These are phyloP conservation scores for Ctenopoma kingsleyae DNA, from an alignment of 2,797 vertebrate species.

Conservation along the genomic window DNA sequence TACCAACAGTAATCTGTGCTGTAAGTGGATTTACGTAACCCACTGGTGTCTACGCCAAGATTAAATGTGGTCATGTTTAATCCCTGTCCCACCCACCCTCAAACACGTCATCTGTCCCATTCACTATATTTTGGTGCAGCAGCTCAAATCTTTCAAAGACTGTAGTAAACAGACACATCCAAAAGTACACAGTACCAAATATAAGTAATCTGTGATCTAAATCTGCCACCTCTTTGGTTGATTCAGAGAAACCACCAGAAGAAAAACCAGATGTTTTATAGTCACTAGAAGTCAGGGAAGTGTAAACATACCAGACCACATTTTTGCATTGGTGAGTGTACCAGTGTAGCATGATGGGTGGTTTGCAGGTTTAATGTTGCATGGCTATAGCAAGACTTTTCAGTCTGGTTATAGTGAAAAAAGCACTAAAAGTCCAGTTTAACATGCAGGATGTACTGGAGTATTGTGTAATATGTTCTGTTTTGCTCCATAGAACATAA, in stretches of 20 bases:
- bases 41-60: constrained; percentile 65
- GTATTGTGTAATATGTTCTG: too few species aligned
- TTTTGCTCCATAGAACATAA: not conserved
- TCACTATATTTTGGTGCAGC: constrained; percentile 36
- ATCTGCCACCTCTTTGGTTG: not conserved
- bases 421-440: not conserved
- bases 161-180: not conserved
- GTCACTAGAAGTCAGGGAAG: too few species aligned
- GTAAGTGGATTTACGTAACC: constrained; percentile 76
- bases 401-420: too few species aligned
- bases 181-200: too few species aligned
- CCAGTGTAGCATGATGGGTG: too few species aligned
- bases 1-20: constrained; percentile 69
- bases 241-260: too few species aligned
- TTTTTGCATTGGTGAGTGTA: too few species aligned
- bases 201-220: not conserved
- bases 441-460: not conserved
- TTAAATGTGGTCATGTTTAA: constrained; percentile 71
- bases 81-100: constrained; percentile 43
- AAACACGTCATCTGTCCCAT: constrained; percentile 34
- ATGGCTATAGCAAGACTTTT: too few species aligned
- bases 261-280: too few species aligned
- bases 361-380: too few species aligned
- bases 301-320: too few species aligned
- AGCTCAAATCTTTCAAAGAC: constrained; percentile 26